Evolutionary conservation across 2,888 invertebrate species (phyloP), one percentile per base, ranked within the genome.

Genomic region (Megamerina dolium): DNA sequence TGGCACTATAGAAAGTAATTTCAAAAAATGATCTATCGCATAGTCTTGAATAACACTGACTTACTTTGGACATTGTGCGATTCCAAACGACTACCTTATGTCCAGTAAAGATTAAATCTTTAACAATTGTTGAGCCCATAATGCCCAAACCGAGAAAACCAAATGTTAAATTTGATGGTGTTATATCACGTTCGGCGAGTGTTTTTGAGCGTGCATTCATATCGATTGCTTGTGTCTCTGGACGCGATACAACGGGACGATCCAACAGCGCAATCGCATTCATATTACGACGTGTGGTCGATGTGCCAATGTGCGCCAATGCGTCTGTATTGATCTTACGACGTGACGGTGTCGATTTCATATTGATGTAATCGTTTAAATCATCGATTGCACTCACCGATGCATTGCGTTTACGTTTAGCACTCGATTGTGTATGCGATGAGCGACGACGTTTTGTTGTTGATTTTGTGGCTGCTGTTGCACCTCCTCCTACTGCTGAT

Each of bases 51-150:
- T n/a, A n/a, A n/a, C n/a, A n/a, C 5, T 5, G n/a, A 41, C 45
- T 23, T 9, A 67, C 68, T 87, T 93, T 95, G 48, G 85, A 82
- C 41, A 84, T 81, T 41, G 91, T 88, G 59, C 95, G 80, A 75
- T 94, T 95, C 94, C 94, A 96, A 41, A 96, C 83, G 54, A 88
- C 80, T 40, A 96, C 91, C 63, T 85, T 86, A 68, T 96, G 95
- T 0, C 94, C 94, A 4, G 93, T 91, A 71, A 88, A 86, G 60
- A 95, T 81, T 41, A 96, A 78, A 71, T 95, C 95, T 77, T 92
- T 93, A 14, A 95, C 93, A 64, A 96, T 88, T 19, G 92, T 92
- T 47, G 87, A 83, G 37, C 95, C 95, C 88, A 96, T 95, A 64
- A 90, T 89, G 43, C 95, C 95, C 23, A 96, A 78, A 0, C 96